phyloP scores from a whole-genome alignment of 2,888 invertebrate genomes.

The Bembecia ichneumoniformis region DNA sequence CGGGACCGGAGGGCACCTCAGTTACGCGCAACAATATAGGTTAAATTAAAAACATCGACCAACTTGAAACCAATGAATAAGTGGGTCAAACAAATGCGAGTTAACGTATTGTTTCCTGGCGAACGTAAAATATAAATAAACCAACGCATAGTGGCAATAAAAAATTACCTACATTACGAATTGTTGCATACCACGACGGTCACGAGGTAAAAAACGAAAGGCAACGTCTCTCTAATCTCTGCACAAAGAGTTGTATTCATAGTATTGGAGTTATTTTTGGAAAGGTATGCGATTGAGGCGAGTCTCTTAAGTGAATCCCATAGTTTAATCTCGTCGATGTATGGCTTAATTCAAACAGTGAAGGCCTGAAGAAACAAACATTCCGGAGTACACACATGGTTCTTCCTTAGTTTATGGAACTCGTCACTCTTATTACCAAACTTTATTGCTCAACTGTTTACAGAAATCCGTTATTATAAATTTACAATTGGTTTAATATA shows the following conservation, averaged over 20 bases:
- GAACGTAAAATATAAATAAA: conserved; percentile 11
- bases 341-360: conserved; percentile 39
- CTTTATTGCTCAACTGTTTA: too few species aligned
- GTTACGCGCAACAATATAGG: conserved; percentile 16
- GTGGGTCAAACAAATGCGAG: conserved; percentile 21
- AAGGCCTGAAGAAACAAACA: conserved; percentile 27
- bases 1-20: conserved; percentile 19
- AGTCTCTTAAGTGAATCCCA: conserved; percentile 32
- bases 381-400: conserved; percentile 21
- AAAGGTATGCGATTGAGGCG: neutral
- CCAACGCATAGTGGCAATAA: conserved; percentile 1
- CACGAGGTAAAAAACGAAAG: conserved; percentile 2
- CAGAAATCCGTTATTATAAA: too few species aligned
- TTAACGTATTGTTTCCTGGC: conserved; percentile 11
- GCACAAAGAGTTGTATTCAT: conserved; percentile 11
- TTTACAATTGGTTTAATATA: too few species aligned
- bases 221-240: conserved; percentile 3
- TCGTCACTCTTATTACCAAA: neutral
- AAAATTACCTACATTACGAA: conserved; percentile 11
- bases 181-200: conserved; percentile 10
- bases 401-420: conserved; percentile 1
- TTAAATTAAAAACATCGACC: conserved; percentile 20
- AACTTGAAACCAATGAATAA: conserved; percentile 17
- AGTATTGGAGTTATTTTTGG: neutral
- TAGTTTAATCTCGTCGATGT: conserved; percentile 57